Conservation (phyloP, 2,113 vertebrate genomes). For the Myxocyprinus asiaticus region DNA sequence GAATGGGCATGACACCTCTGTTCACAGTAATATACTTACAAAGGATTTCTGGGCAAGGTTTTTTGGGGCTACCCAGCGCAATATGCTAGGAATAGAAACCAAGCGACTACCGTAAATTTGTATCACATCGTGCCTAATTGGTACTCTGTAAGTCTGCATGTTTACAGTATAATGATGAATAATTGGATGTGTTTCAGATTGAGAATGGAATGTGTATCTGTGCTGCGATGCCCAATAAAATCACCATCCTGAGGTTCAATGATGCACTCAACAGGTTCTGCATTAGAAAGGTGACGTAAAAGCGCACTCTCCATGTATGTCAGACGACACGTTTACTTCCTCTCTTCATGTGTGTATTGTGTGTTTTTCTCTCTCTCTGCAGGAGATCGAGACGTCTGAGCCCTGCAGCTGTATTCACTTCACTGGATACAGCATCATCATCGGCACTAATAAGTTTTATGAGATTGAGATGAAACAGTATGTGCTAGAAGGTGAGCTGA, state of each 20-base stretch:
- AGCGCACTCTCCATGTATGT: not conserved
- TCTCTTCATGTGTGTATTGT: not conserved
- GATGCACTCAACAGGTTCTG: slow-evolving; percentile 95
- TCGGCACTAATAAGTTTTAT: slow-evolving; percentile 98
- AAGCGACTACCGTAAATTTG: too few relatives aligned
- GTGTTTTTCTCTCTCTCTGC: not conserved
- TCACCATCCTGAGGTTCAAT: slow-evolving; percentile 90
- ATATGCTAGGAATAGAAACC: too few relatives aligned
- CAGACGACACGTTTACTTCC: too few relatives aligned
- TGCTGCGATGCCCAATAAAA: slow-evolving; percentile 94
- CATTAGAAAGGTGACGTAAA: slow-evolving; percentile 86
- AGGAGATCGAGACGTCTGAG: slow-evolving; percentile 98
- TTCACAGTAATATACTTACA: too few relatives aligned
- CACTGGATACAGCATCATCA: slow-evolving; percentile 96
- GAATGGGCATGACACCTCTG: too few relatives aligned
- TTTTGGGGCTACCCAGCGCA: too few relatives aligned
- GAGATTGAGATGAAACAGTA: slow-evolving; percentile 99
- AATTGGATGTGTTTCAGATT: slow-evolving; percentile 75
- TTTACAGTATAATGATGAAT: not conserved
- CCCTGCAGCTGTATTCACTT: slow-evolving; percentile 99
- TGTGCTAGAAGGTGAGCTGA: slow-evolving; percentile 85
- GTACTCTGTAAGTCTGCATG: not conserved
- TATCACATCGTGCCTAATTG: too few relatives aligned
- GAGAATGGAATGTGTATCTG: slow-evolving; percentile 93
- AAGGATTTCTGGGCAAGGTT: too few relatives aligned